Conservation (phyloP, 2,797 vertebrate species). For the Sebastes cheni region DNA sequence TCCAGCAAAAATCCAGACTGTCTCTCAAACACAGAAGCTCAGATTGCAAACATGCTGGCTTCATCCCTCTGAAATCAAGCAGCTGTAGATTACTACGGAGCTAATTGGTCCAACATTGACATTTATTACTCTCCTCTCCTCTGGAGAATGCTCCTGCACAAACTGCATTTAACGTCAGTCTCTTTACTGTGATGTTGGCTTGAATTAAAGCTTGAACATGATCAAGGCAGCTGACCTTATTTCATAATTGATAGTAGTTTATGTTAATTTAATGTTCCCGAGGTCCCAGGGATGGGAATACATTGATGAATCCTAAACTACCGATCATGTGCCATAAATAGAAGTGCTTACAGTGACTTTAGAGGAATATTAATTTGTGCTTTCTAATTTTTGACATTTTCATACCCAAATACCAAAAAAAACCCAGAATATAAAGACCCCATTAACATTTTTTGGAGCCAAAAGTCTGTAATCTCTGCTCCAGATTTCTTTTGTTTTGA, state of each 20-base stretch:
- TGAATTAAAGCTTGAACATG: slow-evolving; percentile 46
- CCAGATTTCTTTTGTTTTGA: not conserved
- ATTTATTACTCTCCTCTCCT: slow-evolving; percentile 52
- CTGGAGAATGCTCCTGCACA: slow-evolving; percentile 38
- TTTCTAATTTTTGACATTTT: not conserved
- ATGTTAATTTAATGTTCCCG: slow-evolving; percentile 58
- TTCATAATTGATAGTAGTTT: slow-evolving; percentile 63
- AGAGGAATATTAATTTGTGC: not conserved
- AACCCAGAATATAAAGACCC: not conserved
- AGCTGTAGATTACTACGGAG: slow-evolving; percentile 76
- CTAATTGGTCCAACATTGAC: slow-evolving; percentile 74
- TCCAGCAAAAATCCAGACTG: slow-evolving; percentile 37
- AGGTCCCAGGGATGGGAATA: slow-evolving; percentile 44
- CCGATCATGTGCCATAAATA: slow-evolving; percentile 18
- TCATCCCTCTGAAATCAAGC: slow-evolving; percentile 74
- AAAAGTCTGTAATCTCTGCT: not conserved
- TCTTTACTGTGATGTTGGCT: slow-evolving; percentile 45
- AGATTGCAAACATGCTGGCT: slow-evolving; percentile 48
- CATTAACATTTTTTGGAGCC: not conserved
- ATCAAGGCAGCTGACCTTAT: slow-evolving; percentile 57
- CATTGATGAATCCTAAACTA: slow-evolving; percentile 39
- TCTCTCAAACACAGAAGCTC: not conserved
- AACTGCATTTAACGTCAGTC: slow-evolving; percentile 47
- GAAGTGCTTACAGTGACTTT: not conserved
- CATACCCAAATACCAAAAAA: not conserved